Percentiles rank a stretch among this genome's conserved stretches.
These are phyloP conservation scores for Collichthys lucidus DNA, from an alignment of 2,113 vertebrate genomes.

Conservation along the genomic window DNA sequence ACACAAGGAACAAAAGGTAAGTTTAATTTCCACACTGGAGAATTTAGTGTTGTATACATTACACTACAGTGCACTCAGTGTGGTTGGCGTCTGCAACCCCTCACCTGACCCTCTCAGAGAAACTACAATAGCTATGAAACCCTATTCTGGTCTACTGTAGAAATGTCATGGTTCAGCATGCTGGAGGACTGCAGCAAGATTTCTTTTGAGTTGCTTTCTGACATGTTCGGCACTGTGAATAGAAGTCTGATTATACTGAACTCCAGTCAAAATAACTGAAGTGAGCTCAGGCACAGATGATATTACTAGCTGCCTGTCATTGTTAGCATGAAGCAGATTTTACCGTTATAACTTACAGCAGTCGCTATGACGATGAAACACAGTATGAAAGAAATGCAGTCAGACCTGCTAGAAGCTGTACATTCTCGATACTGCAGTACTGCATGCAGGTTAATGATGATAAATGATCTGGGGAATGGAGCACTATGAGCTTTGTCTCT, in stretches of 20 bases:
- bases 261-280: constrained; percentile 17
- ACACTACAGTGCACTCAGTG: no score
- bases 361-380: constrained; percentile 13
- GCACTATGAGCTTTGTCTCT: constrained; percentile 23
- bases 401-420: constrained; percentile 9
- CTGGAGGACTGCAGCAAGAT: not conserved
- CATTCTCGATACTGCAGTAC: constrained; percentile 15
- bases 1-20: no score
- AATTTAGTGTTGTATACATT: no score
- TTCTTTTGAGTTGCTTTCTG: not conserved
- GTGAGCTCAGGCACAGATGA: constrained; percentile 14
- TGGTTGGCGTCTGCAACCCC: no score
- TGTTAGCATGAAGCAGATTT: constrained; percentile 23
- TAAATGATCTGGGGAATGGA: constrained; percentile 39
- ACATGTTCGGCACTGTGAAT: not conserved
- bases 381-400: constrained; percentile 26
- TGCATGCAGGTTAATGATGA: constrained; percentile 49
- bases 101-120: no score
- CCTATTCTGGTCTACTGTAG: no score
- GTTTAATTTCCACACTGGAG: no score
- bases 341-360: constrained; percentile 8
- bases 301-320: constrained; percentile 22
- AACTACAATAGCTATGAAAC: no score
- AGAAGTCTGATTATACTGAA: constrained; percentile 23
- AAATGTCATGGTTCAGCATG: no score